Conservation (phyloP, 30 jellyfish, hydroid and myxozoan species). For the Pelagia noctiluca region DNA sequence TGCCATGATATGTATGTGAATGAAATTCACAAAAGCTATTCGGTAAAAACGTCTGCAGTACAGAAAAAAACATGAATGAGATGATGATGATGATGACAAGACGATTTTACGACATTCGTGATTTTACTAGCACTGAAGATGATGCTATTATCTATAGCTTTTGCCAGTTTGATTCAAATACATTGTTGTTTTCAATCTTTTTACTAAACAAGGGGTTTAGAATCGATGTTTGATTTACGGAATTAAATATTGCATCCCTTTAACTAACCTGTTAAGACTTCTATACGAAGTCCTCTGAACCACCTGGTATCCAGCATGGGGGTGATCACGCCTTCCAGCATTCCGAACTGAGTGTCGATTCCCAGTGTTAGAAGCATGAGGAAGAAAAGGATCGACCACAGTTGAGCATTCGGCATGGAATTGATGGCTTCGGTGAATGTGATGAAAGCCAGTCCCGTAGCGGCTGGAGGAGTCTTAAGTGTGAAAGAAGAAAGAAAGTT, state of each 20-base stretch:
- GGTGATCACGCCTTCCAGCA: conserved; percentile 94
- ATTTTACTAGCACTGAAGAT: too few relatives aligned
- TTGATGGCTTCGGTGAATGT: conserved; percentile 97
- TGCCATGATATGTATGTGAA: too few relatives aligned
- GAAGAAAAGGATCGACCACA: conserved; percentile 93
- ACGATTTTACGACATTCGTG: too few relatives aligned
- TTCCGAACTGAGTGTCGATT: conserved; percentile 97
- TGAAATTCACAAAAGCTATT: too few relatives aligned
- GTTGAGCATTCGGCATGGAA: conserved; percentile 92
- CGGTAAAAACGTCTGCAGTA: too few relatives aligned
- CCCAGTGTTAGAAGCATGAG: conserved; percentile 93
- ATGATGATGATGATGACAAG: too few relatives aligned
- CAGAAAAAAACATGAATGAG: too few relatives aligned
- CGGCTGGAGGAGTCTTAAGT: conserved; percentile 84
- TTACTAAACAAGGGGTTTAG: too few relatives aligned
- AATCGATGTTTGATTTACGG: background rate
- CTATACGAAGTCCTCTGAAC: conserved; percentile 83
- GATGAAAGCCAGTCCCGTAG: conserved; percentile 93
- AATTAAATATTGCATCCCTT: background rate
- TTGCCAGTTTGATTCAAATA: too few relatives aligned
- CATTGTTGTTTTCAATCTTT: too few relatives aligned
- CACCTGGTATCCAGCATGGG: conserved; percentile 94
- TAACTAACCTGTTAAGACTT: conserved; percentile 86
- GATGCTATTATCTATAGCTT: too few relatives aligned
- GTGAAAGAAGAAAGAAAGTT: background rate